phyloP scores from a whole-genome alignment of 2,888 invertebrate genomes.

The Volucella inflata region DNA sequence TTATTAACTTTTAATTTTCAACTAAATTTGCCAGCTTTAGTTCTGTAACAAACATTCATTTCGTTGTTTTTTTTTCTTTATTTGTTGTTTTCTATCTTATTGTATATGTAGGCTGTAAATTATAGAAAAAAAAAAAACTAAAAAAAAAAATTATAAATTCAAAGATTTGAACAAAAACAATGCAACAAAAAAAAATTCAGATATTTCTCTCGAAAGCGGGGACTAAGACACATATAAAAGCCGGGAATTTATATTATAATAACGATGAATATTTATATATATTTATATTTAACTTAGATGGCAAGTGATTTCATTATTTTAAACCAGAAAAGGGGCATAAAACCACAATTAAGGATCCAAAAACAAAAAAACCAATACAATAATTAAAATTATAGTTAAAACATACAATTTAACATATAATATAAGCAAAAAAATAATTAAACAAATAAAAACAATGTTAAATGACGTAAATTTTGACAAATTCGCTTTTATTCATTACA shows the following conservation, averaged over 20 bases:
- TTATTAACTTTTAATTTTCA: conserved; percentile 14
- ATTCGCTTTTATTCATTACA: conserved; percentile 31
- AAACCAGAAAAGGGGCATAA: conserved; percentile 23
- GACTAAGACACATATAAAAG: conserved; percentile 56
- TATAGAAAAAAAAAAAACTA: not conserved
- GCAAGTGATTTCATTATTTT: conserved; percentile 50
- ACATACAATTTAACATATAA: conserved; percentile 9
- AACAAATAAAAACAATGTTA: too few species aligned
- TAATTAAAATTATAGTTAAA: conserved; percentile 24
- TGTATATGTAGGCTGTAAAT: conserved; percentile 63
- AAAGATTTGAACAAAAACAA: conserved; percentile 5
- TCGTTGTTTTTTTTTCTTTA: not conserved
- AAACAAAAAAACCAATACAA: conserved; percentile 24
- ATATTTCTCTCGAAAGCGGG: conserved; percentile 31
- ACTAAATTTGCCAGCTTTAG: conserved; percentile 22
- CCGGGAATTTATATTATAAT: conserved; percentile 74
- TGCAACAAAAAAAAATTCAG: conserved; percentile 36
- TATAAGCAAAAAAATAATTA: too few species aligned
- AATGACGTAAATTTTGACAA: too few species aligned
- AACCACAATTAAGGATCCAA: conserved; percentile 42
- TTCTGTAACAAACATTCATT: conserved; percentile 1
- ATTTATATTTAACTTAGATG: conserved; percentile 63
- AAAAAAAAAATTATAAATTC: conserved; percentile 28
- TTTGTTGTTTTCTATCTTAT: conserved; percentile 10
- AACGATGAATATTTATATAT: conserved; percentile 71